Evolutionary conservation across 1,140 invertebrate genomes (phyloP).

Genomic region (Lepidurus apus): DNA sequence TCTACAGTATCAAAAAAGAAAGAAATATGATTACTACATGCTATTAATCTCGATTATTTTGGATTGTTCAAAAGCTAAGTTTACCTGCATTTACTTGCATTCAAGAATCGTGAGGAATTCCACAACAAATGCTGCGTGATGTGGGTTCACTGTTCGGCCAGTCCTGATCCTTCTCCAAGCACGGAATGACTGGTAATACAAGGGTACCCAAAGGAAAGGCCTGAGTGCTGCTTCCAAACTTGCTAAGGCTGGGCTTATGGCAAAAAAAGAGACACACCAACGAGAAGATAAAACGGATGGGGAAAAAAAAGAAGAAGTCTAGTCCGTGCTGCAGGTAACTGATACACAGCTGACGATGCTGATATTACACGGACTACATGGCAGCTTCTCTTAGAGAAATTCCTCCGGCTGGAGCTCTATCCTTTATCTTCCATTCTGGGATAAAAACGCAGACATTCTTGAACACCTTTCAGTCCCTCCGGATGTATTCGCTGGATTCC

Average conservation of each 20-base stretch:
- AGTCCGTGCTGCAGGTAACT: constrained; percentile 20
- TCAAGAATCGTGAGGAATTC: background rate
- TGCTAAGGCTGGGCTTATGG: background rate
- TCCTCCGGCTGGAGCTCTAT: background rate
- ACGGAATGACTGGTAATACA: background rate
- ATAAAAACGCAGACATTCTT: constrained; percentile 10
- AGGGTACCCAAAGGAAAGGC: background rate
- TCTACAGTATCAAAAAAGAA: too few species aligned
- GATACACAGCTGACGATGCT: constrained; percentile 18
- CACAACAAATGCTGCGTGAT: background rate
- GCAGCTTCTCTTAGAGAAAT: constrained; percentile 4
- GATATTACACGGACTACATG: constrained; percentile 12
- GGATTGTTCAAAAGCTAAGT: too few species aligned
- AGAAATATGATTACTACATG: too few species aligned
- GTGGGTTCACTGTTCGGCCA: background rate
- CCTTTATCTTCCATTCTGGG: constrained; percentile 6
- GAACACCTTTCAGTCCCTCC: constrained; percentile 18
- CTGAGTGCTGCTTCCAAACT: background rate
- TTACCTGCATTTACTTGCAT: background rate
- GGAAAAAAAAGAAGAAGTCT: background rate
- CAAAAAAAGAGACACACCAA: background rate
- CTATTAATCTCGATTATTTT: too few species aligned
- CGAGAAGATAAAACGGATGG: background rate
- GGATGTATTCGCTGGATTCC: background rate
- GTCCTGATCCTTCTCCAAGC: background rate